phyloP scores from a whole-genome alignment of 2,888 invertebrate species.

The Hipparchia semele region DNA sequence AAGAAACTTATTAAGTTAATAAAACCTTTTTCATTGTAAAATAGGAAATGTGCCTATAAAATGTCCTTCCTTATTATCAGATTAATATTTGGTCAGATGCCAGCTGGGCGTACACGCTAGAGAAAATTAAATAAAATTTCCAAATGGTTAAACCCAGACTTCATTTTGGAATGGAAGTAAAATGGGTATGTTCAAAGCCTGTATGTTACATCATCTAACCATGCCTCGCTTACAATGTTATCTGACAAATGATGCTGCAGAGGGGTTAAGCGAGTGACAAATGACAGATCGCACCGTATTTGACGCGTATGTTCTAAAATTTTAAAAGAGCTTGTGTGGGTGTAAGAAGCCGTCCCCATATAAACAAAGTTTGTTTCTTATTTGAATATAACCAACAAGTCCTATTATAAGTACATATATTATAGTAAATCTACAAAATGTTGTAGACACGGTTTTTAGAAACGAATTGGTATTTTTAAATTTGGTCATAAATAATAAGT shows the following conservation, averaged over 20 bases:
- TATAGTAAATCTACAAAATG: background rate
- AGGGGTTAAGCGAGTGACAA: slow-evolving; percentile 24
- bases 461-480: too few species aligned
- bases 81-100: slow-evolving; percentile 21
- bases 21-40: too few species aligned
- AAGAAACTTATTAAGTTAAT: too few species aligned
- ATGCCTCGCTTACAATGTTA: slow-evolving; percentile 19
- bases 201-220: slow-evolving; percentile 9
- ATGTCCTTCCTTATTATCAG: slow-evolving; percentile 13
- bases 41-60: too few species aligned
- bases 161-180: slow-evolving; percentile 14
- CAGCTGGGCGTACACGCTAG: slow-evolving; percentile 14
- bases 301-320: slow-evolving; percentile 10
- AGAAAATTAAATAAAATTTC: slow-evolving; percentile 24
- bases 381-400: background rate
- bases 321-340: background rate
- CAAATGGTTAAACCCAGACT: slow-evolving; percentile 16
- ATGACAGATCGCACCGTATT: slow-evolving; percentile 30
- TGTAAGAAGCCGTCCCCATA: too few species aligned
- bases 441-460: too few species aligned
- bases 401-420: too few species aligned
- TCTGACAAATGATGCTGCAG: slow-evolving; percentile 23
- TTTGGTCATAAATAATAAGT: too few species aligned
- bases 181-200: slow-evolving; percentile 13
- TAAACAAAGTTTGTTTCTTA: background rate